Conservation (phyloP, 2,888 invertebrate genomes). For the Eristalis pertinax region DNA sequence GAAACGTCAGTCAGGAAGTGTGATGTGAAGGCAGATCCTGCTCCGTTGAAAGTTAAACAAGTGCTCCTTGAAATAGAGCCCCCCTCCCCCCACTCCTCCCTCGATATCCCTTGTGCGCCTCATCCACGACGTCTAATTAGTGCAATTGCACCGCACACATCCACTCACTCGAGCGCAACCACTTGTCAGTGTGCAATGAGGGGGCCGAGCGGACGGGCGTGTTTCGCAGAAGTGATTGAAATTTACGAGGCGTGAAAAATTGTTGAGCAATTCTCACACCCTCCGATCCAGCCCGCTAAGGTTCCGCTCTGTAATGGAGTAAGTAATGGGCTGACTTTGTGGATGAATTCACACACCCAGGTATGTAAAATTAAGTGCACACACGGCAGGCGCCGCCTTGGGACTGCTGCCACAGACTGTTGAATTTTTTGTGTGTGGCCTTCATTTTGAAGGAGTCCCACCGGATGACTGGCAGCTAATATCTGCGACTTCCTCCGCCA, state of each 20-base stretch:
- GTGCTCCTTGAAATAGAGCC: not conserved
- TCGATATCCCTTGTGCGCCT: not conserved
- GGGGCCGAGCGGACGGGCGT: not conserved
- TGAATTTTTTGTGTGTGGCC: constrained; percentile 27
- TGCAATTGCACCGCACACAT: constrained; percentile 24
- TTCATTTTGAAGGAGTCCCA: constrained; percentile 46
- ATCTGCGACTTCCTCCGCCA: constrained; percentile 15
- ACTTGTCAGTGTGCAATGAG: not conserved
- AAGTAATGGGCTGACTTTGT: not conserved
- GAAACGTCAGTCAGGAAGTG: not conserved
- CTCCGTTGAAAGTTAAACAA: constrained; percentile 15
- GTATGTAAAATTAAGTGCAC: constrained; percentile 30
- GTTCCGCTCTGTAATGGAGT: constrained; percentile 1
- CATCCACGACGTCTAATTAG: constrained; percentile 36
- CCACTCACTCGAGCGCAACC: not conserved
- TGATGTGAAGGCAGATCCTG: constrained; percentile 3
- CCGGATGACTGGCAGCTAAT: constrained; percentile 24
- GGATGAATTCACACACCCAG: not conserved
- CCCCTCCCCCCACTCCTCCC: not conserved
- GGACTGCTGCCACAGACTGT: constrained; percentile 40
- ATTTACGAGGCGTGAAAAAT: constrained; percentile 3
- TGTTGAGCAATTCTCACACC: not conserved
- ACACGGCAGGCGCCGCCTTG: constrained; percentile 18
- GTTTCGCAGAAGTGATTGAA: constrained; percentile 27
- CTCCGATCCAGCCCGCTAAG: constrained; percentile 10